Conservation (phyloP, 2,888 invertebrate genomes). For the Drosophila anceps region DNA sequence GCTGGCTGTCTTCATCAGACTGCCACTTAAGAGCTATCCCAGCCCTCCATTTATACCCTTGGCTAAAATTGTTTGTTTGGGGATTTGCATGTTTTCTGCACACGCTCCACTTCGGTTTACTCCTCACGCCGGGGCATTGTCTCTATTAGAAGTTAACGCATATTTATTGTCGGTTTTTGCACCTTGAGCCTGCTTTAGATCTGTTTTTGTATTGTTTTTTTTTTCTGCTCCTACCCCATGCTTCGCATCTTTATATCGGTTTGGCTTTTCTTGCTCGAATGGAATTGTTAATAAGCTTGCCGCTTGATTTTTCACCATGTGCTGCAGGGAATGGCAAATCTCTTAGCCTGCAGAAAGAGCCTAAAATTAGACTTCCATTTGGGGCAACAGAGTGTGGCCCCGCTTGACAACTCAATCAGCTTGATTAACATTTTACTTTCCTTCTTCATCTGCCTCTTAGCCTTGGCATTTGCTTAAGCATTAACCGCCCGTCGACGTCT, state of each 20-base stretch:
- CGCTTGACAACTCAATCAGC: conserved; percentile 79
- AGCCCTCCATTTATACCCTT: conserved; percentile 54
- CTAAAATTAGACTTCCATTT: conserved; percentile 74
- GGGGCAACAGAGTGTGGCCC: conserved; percentile 22
- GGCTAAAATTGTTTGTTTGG: conserved; percentile 79
- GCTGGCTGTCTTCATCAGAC: conserved; percentile 61
- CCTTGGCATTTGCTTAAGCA: conserved; percentile 69
- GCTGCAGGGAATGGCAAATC: not conserved
- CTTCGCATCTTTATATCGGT: conserved; percentile 1
- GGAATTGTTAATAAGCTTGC: conserved; percentile 75
- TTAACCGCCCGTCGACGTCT: conserved; percentile 75
- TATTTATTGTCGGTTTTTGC: conserved; percentile 79
- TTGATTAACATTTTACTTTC: conserved; percentile 80
- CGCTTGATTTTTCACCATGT: conserved; percentile 34
- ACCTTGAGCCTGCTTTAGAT: conserved; percentile 68
- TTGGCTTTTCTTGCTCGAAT: conserved; percentile 76
- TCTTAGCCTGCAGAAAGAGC: conserved; percentile 55
- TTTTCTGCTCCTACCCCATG: not conserved
- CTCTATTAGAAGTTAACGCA: conserved; percentile 79
- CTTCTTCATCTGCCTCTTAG: conserved; percentile 42
- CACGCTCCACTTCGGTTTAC: conserved; percentile 38
- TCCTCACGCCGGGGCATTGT: conserved; percentile 28
- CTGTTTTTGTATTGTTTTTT: conserved; percentile 34
- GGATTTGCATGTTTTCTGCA: conserved; percentile 79
- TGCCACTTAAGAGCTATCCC: conserved; percentile 56